Evolutionary conservation across 2,113 vertebrate species (phyloP).

Genomic region (Archocentrus centrarchus): DNA sequence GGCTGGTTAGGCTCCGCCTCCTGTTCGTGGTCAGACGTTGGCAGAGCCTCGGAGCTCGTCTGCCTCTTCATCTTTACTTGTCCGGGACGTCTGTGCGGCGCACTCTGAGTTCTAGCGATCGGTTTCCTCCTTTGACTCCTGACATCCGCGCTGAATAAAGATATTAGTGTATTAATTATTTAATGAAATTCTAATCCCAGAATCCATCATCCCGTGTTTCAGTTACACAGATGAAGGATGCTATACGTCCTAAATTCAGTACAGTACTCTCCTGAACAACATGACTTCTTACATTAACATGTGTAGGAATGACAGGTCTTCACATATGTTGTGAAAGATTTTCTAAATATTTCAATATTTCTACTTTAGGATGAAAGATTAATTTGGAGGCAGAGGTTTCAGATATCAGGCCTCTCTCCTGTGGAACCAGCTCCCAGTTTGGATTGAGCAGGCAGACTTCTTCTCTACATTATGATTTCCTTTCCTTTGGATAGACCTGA

Average conservation of each 20-base stretch:
- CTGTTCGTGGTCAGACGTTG: neutral
- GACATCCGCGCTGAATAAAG: constrained; percentile 22
- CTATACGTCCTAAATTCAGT: fast-evolving
- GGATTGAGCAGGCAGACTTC: too few relatives aligned
- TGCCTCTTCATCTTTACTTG: constrained; percentile 68
- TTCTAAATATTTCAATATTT: too few relatives aligned
- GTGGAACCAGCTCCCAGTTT: too few relatives aligned
- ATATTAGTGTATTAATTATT: neutral
- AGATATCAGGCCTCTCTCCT: too few relatives aligned
- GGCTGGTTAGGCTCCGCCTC: constrained; percentile 36
- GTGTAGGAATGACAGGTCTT: too few relatives aligned
- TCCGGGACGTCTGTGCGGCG: constrained; percentile 79
- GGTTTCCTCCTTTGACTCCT: constrained; percentile 60
- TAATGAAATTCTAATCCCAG: neutral
- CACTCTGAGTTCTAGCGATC: constrained; percentile 89
- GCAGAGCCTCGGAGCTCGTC: constrained; percentile 64
- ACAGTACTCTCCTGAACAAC: too few relatives aligned
- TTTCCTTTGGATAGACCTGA: too few relatives aligned
- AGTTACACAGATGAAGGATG: neutral
- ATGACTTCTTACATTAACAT: too few relatives aligned
- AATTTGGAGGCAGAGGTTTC: too few relatives aligned
- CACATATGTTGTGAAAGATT: too few relatives aligned
- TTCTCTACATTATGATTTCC: too few relatives aligned
- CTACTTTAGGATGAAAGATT: too few relatives aligned
- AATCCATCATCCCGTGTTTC: fast-evolving